Percentiles rank a stretch among this genome's conserved stretches.
Evolutionary conservation across 2,888 invertebrate species (phyloP).

Genomic region (Lasioglossum vierecki): DNA sequence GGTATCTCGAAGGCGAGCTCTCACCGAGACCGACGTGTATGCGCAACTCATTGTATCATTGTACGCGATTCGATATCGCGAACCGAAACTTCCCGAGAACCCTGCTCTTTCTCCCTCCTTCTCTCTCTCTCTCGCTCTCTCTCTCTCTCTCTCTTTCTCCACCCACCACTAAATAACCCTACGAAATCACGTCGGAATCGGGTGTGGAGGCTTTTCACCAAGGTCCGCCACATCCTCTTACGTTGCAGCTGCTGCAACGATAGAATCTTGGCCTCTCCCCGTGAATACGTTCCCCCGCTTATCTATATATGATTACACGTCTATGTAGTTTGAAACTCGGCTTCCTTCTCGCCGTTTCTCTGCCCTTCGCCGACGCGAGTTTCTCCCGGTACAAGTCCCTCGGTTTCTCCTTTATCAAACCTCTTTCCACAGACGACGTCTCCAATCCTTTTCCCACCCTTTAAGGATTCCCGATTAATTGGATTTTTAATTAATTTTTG

Average conservation of each 20-base stretch:
- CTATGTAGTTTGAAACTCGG: slow-evolving; percentile 61
- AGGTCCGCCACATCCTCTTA: slow-evolving; percentile 61
- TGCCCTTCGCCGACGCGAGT: slow-evolving; percentile 16
- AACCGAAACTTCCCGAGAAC: slow-evolving; percentile 34
- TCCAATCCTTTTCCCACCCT: slow-evolving; percentile 12
- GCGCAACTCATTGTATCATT: slow-evolving; percentile 45
- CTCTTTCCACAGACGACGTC: slow-evolving; percentile 20
- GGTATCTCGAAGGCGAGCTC: slow-evolving; percentile 18
- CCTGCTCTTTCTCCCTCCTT: not conserved
- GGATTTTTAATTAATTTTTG: slow-evolving; percentile 11
- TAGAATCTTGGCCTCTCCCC: slow-evolving; percentile 61
- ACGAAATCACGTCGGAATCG: slow-evolving; percentile 51
- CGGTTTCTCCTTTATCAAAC: slow-evolving; percentile 31
- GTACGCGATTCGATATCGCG: slow-evolving; percentile 48
- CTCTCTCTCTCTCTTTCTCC: not conserved
- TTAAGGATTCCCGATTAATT: slow-evolving; percentile 8
- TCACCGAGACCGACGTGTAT: slow-evolving; percentile 16
- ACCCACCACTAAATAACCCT: slow-evolving; percentile 49
- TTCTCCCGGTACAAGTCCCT: slow-evolving; percentile 15
- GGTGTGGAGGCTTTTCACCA: slow-evolving; percentile 53
- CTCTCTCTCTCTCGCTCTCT: not conserved
- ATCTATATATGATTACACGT: slow-evolving; percentile 67
- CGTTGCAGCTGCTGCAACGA: slow-evolving; percentile 62
- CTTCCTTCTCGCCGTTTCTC: slow-evolving; percentile 35
- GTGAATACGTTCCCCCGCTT: slow-evolving; percentile 54